phyloP scores from a whole-genome alignment of 1,140 invertebrate species.

The Triops longicaudatus region DNA sequence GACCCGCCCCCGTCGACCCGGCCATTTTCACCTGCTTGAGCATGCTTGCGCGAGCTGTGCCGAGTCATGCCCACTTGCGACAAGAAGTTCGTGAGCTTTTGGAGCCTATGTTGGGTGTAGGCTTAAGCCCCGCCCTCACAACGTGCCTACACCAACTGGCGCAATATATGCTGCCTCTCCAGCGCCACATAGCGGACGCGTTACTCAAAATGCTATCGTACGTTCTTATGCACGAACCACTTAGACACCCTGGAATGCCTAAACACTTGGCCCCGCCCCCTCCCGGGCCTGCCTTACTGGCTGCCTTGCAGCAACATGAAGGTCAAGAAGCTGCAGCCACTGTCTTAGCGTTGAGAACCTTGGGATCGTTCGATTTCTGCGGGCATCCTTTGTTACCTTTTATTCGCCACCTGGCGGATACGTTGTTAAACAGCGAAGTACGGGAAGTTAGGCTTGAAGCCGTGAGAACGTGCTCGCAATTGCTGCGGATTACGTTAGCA shows the following conservation, averaged over 20 bases:
- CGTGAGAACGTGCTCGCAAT: conserved; percentile 81
- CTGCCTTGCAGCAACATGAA: background rate
- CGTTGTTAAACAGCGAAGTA: conserved; percentile 84
- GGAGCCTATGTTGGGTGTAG: conserved; percentile 85
- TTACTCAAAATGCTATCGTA: conserved; percentile 50
- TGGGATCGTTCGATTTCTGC: conserved; percentile 95
- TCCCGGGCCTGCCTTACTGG: background rate
- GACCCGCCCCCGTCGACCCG: conserved; percentile 58
- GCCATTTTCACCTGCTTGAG: conserved; percentile 93
- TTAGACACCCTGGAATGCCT: conserved; percentile 55
- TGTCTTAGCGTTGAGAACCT: conserved; percentile 82
- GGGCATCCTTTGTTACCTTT: conserved; percentile 85
- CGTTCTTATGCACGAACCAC: conserved; percentile 79
- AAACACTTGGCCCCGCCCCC: conserved; percentile 24
- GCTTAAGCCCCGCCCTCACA: conserved; percentile 79
- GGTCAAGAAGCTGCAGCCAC: conserved; percentile 50
- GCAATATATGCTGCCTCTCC: conserved; percentile 74
- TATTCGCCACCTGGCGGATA: conserved; percentile 82
- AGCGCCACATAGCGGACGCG: conserved; percentile 85
- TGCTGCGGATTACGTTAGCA: conserved; percentile 52
- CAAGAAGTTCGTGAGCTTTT: conserved; percentile 74
- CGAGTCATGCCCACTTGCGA: conserved; percentile 53
- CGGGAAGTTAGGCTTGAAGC: conserved; percentile 88
- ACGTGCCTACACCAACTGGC: conserved; percentile 84
- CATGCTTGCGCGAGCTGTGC: conserved; percentile 73